Percentiles rank a stretch among this genome's conserved stretches.
Evolutionary conservation across 2,797 vertebrate genomes (phyloP).

Genomic region (Zenarchopterus dispar): DNA sequence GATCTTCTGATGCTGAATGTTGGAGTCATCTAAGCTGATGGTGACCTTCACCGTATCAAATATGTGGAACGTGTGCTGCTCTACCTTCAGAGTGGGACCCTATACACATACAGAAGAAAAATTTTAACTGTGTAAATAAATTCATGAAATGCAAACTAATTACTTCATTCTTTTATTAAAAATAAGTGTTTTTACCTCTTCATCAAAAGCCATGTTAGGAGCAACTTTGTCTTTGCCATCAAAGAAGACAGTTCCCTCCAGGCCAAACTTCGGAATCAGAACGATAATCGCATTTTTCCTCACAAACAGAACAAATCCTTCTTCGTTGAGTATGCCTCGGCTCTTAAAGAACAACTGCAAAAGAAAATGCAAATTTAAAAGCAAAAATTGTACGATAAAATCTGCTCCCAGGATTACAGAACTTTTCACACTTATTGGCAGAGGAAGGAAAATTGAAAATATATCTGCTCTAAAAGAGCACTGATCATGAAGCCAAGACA

Average conservation of each 20-base stretch:
- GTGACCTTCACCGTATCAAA: constrained; percentile 96
- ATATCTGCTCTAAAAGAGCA: no score
- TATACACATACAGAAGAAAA: constrained; percentile 50
- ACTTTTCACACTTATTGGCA: no score
- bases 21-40: constrained; percentile 91
- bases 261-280: constrained; percentile 94
- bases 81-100: constrained; percentile 89
- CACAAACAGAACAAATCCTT: constrained; percentile 93
- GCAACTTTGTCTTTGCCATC: constrained; percentile 88
- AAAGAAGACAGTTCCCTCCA: constrained; percentile 97
- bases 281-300: constrained; percentile 98
- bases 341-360: constrained; percentile 95
- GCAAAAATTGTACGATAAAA: not conserved
- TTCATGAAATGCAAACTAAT: not conserved
- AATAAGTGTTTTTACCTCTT: constrained; percentile 82
- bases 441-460: no score
- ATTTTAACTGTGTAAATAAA: not conserved
- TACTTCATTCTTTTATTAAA: not conserved
- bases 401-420: no score
- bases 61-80: constrained; percentile 86
- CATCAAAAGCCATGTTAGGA: constrained; percentile 85
- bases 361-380: constrained; percentile 20
- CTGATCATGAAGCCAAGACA: no score
- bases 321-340: constrained; percentile 92
- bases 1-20: constrained; percentile 98